Evolutionary conservation across 1,140 invertebrate species (phyloP).

Genomic region (Ganaspis sp.): DNA sequence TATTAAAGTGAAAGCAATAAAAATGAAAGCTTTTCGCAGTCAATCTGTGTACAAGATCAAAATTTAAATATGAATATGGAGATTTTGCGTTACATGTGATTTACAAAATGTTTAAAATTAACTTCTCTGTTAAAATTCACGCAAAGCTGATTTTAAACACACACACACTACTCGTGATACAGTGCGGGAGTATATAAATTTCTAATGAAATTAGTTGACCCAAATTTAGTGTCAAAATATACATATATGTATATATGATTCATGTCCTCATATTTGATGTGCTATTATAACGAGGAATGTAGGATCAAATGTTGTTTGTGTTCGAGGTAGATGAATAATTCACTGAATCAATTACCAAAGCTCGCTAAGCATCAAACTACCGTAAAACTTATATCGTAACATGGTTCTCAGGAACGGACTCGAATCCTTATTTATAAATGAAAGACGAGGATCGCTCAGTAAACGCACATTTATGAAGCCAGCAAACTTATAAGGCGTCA

Average conservation of each 20-base stretch:
- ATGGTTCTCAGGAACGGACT: constrained; percentile 60
- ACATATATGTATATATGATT: neutral
- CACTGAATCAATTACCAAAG: constrained; percentile 13
- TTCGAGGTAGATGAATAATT: constrained; percentile 18
- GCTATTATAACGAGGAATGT: constrained; percentile 2
- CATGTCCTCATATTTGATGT: constrained; percentile 13
- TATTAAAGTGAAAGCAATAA: too few relatives aligned
- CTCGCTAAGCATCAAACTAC: neutral
- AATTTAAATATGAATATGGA: too few relatives aligned
- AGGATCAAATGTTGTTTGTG: neutral
- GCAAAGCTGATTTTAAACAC: too few relatives aligned
- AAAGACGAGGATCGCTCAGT: constrained; percentile 45
- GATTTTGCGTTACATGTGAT: too few relatives aligned
- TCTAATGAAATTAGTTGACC: constrained; percentile 17
- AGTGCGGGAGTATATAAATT: neutral
- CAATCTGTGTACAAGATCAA: too few relatives aligned
- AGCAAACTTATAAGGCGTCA: constrained; percentile 57
- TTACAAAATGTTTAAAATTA: too few relatives aligned
- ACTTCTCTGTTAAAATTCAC: too few relatives aligned
- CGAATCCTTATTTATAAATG: constrained; percentile 46
- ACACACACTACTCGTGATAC: too few relatives aligned
- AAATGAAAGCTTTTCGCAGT: too few relatives aligned
- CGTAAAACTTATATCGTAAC: constrained; percentile 35
- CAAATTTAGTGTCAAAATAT: constrained; percentile 3
- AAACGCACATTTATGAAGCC: constrained; percentile 49